Conservation (phyloP, 2,113 vertebrate genomes). For the Phocoena phocoena region DNA sequence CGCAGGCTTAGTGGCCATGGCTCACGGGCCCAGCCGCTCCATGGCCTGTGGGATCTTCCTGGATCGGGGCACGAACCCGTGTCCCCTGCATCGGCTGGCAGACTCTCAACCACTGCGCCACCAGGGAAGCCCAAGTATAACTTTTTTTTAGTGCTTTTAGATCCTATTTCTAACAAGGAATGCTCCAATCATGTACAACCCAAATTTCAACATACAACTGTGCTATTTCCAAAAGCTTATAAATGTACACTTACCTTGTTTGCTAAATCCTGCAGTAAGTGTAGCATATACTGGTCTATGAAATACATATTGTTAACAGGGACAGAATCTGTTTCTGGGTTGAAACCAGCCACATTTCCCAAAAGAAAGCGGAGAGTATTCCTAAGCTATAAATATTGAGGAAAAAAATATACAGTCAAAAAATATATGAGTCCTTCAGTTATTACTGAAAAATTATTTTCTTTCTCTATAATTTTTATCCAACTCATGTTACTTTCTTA, state of each 20-base stretch:
- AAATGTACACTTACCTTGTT: slow-evolving; percentile 87
- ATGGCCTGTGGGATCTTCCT: no score
- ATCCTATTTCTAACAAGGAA: neutral
- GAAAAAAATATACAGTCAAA: neutral
- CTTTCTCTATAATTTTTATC: neutral
- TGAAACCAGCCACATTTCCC: slow-evolving; percentile 92
- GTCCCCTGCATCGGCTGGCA: no score
- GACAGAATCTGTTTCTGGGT: slow-evolving; percentile 88
- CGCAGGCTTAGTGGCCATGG: no score
- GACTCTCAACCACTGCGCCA: no score
- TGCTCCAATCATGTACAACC: fast-evolving
- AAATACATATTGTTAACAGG: slow-evolving; percentile 91
- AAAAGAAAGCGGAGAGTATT: slow-evolving; percentile 95
- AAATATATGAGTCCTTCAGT: neutral
- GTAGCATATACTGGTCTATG: slow-evolving; percentile 97
- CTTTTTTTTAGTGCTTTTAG: no score
- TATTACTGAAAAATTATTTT: neutral
- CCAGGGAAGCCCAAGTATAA: neutral
- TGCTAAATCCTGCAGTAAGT: slow-evolving; percentile 90
- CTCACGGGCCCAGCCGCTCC: no score
- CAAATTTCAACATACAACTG: neutral
- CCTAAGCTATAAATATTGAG: slow-evolving; percentile 86
- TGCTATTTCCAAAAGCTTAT: neutral
- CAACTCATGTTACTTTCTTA: neutral
- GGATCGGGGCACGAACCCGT: no score